Evolutionary conservation across 2,888 invertebrate genomes (phyloP).

Genomic region (Euphydryas editha): DNA sequence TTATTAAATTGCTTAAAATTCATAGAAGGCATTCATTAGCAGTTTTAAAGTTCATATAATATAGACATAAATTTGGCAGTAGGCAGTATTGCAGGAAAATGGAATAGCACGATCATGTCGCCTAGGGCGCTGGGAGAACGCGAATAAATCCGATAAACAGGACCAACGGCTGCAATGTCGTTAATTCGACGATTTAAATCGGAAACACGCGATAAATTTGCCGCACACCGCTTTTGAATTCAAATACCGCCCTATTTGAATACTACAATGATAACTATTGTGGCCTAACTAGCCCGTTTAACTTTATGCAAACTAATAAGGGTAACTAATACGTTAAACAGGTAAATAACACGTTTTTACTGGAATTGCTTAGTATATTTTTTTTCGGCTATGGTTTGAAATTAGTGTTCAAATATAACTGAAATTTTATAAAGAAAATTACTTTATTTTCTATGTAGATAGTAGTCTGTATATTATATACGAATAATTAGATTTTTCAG

Average conservation of each 20-base stretch:
- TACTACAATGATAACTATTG: slow-evolving; percentile 46
- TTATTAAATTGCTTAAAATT: too few species aligned
- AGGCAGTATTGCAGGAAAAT: slow-evolving; percentile 15
- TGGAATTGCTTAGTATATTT: too few species aligned
- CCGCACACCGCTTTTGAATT: slow-evolving; percentile 73
- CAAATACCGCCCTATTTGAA: slow-evolving; percentile 60
- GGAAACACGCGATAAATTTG: slow-evolving; percentile 79
- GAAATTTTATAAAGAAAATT: neutral
- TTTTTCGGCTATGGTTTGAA: too few species aligned
- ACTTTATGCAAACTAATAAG: slow-evolving; percentile 23
- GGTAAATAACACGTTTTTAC: too few species aligned
- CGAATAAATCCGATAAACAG: slow-evolving; percentile 69
- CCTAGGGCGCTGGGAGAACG: slow-evolving; percentile 41
- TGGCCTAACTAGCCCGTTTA: slow-evolving; percentile 36
- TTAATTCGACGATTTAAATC: slow-evolving; percentile 80
- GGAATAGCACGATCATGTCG: slow-evolving; percentile 29
- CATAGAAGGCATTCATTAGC: neutral
- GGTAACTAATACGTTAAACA: too few species aligned
- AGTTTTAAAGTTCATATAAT: neutral
- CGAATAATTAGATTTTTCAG: too few species aligned
- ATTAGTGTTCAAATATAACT: too few species aligned
- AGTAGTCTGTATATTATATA: too few species aligned
- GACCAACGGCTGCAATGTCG: slow-evolving; percentile 63
- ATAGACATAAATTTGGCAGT: neutral
- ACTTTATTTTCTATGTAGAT: too few species aligned